Base-by-base conservation (phyloP, 2,888 invertebrate species). In the Eristalis pertinax region DNA sequence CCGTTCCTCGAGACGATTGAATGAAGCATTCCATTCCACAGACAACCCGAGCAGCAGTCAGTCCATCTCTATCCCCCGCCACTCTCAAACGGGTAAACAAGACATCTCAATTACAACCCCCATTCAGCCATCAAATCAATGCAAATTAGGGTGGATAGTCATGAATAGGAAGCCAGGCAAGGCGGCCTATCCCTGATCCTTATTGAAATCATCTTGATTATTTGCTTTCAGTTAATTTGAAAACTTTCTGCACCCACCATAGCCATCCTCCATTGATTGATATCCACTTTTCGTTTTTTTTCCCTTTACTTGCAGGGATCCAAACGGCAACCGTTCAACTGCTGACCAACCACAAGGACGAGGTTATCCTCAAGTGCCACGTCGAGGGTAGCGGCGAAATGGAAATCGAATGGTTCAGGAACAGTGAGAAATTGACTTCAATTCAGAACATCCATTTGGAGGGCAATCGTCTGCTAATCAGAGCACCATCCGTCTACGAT, bases 341-440 rank as follows among this genome's bases (percentile, higher is more conserved):
- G 65, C 56, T 92, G 82, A 90, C 90, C 79, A 91, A 90, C 84
- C 91, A 90, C 78, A 91, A 91, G 24, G 90, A 93, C 72, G 92
- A 92, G 89, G 89, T 93, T 68, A 88, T 90, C 60, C 91, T 93
- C 50, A 92, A 92, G 82, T 93, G 93, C 82, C 92, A 91, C 41
- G 91, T 93, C 58, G 92, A 92, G 29, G 92, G 92, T n/a, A 86
- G 76, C 8, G 91, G 91, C 35, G 90, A 91, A 74, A 83, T 93
- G 22, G 90, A 91, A 88, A 91, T 92, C 60, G 93, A 93, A 90
- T 93, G 93, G 93, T 92, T 92, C 87, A 90, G 92, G 85, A 96
- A 96, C 91, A 95, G 95, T 43, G 94, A 95, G 91, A 94, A 95
- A 78, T 91, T 96, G 81, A 93, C 93, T 88, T 94, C 94, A 89